Base-by-base conservation (phyloP, 2,888 invertebrate species). In the Drosophila tripunctata region DNA sequence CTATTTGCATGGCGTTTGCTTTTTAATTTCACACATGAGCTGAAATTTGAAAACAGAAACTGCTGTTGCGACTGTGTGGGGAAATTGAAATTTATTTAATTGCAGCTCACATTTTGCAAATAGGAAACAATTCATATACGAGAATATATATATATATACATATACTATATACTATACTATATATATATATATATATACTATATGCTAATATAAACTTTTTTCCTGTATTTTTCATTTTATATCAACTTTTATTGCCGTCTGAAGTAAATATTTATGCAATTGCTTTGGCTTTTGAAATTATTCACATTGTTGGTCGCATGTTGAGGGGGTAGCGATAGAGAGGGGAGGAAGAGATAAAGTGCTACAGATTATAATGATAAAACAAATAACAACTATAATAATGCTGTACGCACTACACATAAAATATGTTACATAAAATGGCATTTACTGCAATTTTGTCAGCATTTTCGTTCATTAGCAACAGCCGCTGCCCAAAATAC, bases 21-120 rank as follows among this genome's bases (percentile, higher is more conserved):
- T 82, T 85, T 80, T 86, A 80, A 86, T 80, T 80, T 80, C 80
- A 80, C 80, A 80, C 86, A 67, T 74, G 65, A 77, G 61, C 62
- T 75, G 27, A 58, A 75, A 78, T 65, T n/a, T 50, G 38, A 36
- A 75, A 74, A 71, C 55, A 52, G 62, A 67, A 75, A 75, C 44
- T 52, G 56, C 50, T 45, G 38, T 56, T 41, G 62, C 51, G 19
- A 61, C 52, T 38, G 51, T n/a, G n/a, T n/a, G 27, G 67, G 41
- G 63, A 63, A 72, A 58, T 72, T 75, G 60, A 69, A 75, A 75
- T 69, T 35, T 58, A 75, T 65, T 71, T 67, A 56, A 60, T 55
- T 61, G 52, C 43, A 71, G 33, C 56, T 27, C 35, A 35, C 56
- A 33, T 15, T 17, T 43, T 12, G 27, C 35, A 14, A 12, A 31